Evolutionary conservation across 64 coral and sea anemone genomes (phyloP).

Genomic region (Trachythela sp.): DNA sequence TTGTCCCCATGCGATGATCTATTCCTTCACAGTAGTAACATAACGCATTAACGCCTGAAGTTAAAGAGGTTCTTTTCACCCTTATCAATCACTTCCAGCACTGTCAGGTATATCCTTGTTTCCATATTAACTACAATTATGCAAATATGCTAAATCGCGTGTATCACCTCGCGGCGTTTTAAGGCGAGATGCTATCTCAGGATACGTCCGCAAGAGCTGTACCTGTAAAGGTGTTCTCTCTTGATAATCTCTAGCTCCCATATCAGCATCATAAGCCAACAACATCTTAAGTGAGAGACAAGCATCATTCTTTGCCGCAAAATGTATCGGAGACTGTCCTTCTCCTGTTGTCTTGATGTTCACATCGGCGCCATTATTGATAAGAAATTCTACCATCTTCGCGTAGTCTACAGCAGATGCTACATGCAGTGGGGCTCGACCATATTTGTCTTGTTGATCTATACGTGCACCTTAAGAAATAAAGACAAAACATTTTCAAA

Average conservation of each 20-base stretch:
- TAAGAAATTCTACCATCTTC: slow-evolving; percentile 83
- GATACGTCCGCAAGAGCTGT: not conserved
- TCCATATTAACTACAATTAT: too few relatives aligned
- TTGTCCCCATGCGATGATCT: too few relatives aligned
- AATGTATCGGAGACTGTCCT: slow-evolving; percentile 80
- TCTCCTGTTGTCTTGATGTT: slow-evolving; percentile 68
- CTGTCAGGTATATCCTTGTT: too few relatives aligned
- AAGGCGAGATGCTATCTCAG: too few relatives aligned
- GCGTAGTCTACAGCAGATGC: slow-evolving; percentile 85
- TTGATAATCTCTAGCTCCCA: slow-evolving; percentile 75
- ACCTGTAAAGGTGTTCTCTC: slow-evolving; percentile 80
- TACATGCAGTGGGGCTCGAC: slow-evolving; percentile 72
- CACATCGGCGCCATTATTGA: slow-evolving; percentile 72
- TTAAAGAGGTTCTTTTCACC: too few relatives aligned
- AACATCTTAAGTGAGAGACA: not conserved
- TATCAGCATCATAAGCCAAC: slow-evolving; percentile 59
- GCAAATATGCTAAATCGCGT: not conserved
- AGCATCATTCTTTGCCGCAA: slow-evolving; percentile 84
- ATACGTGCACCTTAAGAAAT: slow-evolving; percentile 59
- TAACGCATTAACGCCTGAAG: too few relatives aligned
- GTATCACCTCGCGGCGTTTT: too few relatives aligned
- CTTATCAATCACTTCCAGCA: too few relatives aligned
- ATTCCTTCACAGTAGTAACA: too few relatives aligned
- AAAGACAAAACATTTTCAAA: too few relatives aligned
- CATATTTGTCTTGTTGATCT: slow-evolving; percentile 72